Conservation (phyloP, 2,113 vertebrate genomes). For the Pogonocichla stellata region DNA sequence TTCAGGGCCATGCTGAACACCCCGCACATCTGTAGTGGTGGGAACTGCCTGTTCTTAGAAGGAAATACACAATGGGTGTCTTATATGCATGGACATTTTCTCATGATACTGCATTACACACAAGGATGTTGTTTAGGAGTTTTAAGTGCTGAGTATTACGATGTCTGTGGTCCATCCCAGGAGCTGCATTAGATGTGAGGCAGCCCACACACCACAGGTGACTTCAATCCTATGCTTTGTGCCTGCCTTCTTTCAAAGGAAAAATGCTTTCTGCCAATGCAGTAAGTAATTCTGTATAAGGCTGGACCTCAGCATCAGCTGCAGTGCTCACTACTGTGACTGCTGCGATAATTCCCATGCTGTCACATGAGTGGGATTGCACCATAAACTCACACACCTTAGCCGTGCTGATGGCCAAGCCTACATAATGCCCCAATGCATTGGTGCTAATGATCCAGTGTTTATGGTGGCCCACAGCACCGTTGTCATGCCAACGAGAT, state of each 20-base stretch:
- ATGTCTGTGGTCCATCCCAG: neutral
- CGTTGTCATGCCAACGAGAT: constrained; percentile 40
- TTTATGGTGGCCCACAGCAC: constrained; percentile 52
- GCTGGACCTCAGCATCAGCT: neutral
- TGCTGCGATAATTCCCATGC: constrained; percentile 30
- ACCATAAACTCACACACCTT: constrained; percentile 55
- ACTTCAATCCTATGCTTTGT: neutral
- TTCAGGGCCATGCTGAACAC: neutral
- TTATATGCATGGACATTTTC: neutral
- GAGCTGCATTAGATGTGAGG: neutral
- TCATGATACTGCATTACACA: neutral
- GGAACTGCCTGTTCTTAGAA: neutral
- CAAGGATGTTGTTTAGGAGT: neutral
- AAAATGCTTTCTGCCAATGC: neutral
- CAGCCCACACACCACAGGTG: neutral
- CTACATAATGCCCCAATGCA: constrained; percentile 1
- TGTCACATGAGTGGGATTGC: constrained; percentile 2
- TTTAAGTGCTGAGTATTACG: fast-evolving
- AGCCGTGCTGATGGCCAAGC: constrained; percentile 20
- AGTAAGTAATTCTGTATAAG: neutral
- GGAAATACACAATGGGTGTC: neutral
- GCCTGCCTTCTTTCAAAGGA: neutral
- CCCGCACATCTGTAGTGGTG: neutral
- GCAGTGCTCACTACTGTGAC: constrained; percentile 18
- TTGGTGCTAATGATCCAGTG: constrained; percentile 54